Conservation (phyloP, 2,888 invertebrate species). For the Cerastis rubricosa region DNA sequence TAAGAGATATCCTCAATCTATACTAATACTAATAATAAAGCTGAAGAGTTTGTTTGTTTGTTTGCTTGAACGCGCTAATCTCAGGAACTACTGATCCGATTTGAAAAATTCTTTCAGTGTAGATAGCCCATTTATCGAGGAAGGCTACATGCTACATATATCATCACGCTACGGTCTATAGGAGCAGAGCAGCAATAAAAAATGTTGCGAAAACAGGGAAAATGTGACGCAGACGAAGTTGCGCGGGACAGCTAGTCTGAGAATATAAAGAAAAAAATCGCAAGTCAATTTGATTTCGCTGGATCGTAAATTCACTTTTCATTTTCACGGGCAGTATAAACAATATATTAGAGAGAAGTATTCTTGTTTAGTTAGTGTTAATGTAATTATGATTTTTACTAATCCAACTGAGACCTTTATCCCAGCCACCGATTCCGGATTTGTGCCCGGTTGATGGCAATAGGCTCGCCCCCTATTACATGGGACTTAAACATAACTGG, state of each 20-base stretch:
- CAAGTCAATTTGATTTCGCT: slow-evolving; percentile 18
- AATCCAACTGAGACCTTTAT: background rate
- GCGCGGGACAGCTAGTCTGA: too few species aligned
- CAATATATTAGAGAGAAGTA: slow-evolving; percentile 8
- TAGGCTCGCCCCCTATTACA: background rate
- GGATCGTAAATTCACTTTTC: slow-evolving; percentile 46
- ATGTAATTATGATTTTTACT: background rate
- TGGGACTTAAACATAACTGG: background rate
- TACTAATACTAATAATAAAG: too few species aligned
- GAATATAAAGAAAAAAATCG: background rate
- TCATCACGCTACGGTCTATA: too few species aligned
- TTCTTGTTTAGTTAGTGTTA: slow-evolving; percentile 23
- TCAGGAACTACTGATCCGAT: too few species aligned
- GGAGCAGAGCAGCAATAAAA: too few species aligned
- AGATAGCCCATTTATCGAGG: too few species aligned
- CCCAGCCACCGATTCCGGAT: background rate
- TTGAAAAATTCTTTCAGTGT: too few species aligned
- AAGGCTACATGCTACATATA: too few species aligned
- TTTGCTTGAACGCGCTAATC: too few species aligned
- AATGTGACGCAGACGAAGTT: too few species aligned
- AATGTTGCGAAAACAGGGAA: too few species aligned
- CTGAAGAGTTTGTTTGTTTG: too few species aligned
- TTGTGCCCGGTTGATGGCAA: background rate
- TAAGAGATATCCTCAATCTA: background rate
- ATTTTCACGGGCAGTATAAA: slow-evolving; percentile 26